Percentiles rank a stretch among this genome's conserved stretches.
Evolutionary conservation across 1,140 invertebrate species (phyloP).

Genomic region (Paraescarpia echinospica): DNA sequence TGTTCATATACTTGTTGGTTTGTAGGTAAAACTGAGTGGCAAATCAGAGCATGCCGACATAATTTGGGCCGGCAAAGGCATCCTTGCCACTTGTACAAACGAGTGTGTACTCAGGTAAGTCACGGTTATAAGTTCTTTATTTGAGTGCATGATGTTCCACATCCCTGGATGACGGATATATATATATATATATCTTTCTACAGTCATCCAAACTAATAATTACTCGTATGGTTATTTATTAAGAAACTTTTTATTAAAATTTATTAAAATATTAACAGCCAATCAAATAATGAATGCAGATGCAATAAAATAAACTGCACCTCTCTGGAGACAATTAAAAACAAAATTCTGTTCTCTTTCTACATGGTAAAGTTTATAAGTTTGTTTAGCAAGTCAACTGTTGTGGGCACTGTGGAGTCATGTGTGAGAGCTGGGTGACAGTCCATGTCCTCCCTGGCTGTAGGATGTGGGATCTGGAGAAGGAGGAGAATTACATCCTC

Average conservation of each 20-base stretch:
- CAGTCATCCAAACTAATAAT: background rate
- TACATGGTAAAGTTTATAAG: background rate
- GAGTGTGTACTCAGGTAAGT: slow-evolving; percentile 56
- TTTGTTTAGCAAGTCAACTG: background rate
- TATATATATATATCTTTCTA: background rate
- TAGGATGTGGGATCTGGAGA: slow-evolving; percentile 90
- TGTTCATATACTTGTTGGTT: slow-evolving; percentile 13
- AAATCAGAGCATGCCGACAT: slow-evolving; percentile 67
- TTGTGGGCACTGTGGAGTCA: too few species aligned
- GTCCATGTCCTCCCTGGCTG: slow-evolving; percentile 20
- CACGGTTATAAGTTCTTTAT: background rate
- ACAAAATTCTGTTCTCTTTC: background rate
- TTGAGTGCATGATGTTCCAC: background rate
- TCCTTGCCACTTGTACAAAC: slow-evolving; percentile 71
- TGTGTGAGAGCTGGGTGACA: slow-evolving; percentile 68
- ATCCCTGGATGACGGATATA: background rate
- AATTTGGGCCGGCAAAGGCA: slow-evolving; percentile 72
- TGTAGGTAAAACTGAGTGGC: slow-evolving; percentile 77
- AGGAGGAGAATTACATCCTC: slow-evolving; percentile 87
- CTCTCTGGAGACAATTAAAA: background rate
- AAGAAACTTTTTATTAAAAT: background rate
- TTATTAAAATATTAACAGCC: background rate
- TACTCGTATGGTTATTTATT: slow-evolving; percentile 14
- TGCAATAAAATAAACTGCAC: background rate
- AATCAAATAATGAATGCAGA: background rate